Conservation (phyloP, 1,140 invertebrate species). For the Dreissena polymorpha region DNA sequence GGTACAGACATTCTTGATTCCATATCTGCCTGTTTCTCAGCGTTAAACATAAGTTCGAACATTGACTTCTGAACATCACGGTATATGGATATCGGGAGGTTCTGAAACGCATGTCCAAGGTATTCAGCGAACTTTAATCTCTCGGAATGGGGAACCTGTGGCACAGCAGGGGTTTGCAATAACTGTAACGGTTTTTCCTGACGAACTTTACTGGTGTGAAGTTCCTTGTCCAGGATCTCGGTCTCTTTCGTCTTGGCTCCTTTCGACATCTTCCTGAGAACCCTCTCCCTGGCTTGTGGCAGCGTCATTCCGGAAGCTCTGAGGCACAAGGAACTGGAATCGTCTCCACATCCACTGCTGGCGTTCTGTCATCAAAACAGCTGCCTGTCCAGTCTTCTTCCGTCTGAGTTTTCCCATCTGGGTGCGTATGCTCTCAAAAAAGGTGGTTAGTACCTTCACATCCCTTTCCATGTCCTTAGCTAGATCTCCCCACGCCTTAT, state of each 20-base stretch:
- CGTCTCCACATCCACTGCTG: not conserved
- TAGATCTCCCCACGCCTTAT: no score
- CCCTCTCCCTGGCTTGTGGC: no score
- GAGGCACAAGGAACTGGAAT: not conserved
- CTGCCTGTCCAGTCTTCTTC: not conserved
- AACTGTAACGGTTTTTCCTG: conserved; percentile 53
- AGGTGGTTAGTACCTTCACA: not conserved
- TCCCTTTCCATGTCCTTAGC: not conserved
- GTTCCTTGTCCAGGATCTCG: conserved; percentile 6
- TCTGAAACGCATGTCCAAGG: conserved; percentile 46
- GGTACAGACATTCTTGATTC: not conserved
- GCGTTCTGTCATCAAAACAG: not conserved
- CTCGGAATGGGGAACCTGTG: conserved; percentile 35
- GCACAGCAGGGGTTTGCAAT: conserved; percentile 42
- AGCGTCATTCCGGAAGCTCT: conserved; percentile 9
- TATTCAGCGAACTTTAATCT: conserved; percentile 49
- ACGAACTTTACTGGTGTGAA: conserved; percentile 30
- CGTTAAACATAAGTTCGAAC: no score
- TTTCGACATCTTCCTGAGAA: no score
- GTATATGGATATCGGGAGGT: conserved; percentile 10
- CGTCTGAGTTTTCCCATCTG: not conserved
- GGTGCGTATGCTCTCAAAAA: not conserved
- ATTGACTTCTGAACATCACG: conserved; percentile 13
- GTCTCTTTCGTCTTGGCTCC: not conserved
- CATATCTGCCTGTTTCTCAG: no score